Conservation (phyloP, 2,888 invertebrate genomes). For the Sminthurides aquaticus region DNA sequence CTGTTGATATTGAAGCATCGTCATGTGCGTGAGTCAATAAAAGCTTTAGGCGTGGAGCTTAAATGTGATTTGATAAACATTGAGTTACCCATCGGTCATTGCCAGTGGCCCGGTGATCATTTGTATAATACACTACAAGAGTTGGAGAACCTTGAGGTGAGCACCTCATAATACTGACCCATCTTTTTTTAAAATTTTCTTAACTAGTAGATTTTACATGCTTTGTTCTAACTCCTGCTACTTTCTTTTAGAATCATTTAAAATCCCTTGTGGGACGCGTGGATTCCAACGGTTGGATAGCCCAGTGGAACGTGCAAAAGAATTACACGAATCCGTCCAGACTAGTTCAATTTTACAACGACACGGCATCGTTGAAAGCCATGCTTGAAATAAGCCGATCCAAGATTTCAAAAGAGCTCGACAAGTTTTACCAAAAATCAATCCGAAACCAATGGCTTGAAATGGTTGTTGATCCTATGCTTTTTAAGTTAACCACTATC, state of each 20-base stretch:
- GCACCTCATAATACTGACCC: neutral
- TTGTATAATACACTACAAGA: constrained; percentile 19
- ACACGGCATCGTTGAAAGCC: constrained; percentile 9
- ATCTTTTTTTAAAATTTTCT: neutral
- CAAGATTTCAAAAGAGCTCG: constrained; percentile 9
- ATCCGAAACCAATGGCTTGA: constrained; percentile 8
- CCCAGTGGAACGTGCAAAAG: constrained; percentile 61
- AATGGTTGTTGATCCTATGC: constrained; percentile 13
- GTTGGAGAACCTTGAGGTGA: constrained; percentile 20
- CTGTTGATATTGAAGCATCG: constrained; percentile 50
- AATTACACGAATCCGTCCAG: constrained; percentile 62
- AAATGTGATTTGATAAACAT: constrained; percentile 25
- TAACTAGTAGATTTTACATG: constrained; percentile 7
- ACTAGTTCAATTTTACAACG: constrained; percentile 47
- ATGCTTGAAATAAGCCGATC: constrained; percentile 8
- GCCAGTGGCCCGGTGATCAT: constrained; percentile 28
- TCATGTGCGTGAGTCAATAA: constrained; percentile 12
- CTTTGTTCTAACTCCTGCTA: neutral
- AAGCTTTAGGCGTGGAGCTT: constrained; percentile 15
- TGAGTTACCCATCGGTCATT: constrained; percentile 21
- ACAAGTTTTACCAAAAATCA: constrained; percentile 8
- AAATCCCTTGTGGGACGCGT: constrained; percentile 24
- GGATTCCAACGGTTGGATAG: constrained; percentile 56
- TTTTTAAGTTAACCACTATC: constrained; percentile 6
- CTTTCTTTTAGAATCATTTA: constrained; percentile 14